Evolutionary conservation across 2,113 vertebrate genomes (phyloP), one percentile per base, ranked within the genome.

Genomic region (Tenebrosternarchus preto): DNA sequence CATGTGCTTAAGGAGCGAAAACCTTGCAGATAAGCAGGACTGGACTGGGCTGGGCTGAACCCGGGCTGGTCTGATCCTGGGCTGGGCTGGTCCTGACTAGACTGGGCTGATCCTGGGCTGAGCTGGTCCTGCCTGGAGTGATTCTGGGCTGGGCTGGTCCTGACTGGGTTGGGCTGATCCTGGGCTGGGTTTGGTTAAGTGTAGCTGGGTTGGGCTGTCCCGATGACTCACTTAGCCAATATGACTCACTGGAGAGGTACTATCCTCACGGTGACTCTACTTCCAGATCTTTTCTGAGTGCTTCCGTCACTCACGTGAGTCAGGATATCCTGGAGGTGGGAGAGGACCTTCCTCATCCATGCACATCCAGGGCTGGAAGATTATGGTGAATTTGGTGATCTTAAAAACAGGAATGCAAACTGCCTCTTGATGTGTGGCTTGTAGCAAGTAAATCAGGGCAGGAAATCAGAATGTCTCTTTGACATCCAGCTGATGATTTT

Each of bases 301-400:
- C 76, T 80, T 69, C 78, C 81, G 81, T 76, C 80, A 79, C 69
- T 80, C 43, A 27, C 46, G 60, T 72, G 81, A 70, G 69, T 85
- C 77, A 70, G 60, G 80, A 56, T 69, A 64, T 77, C 61, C 79
- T 63, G 73, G 68, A 79, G 76, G 61, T 70, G 61, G 77, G 61
- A 56, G 61, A 6, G 76, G 55, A 59, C 53, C 66, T 73, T 80
- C 61, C 67, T 82, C 80, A 82, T 82, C 59, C 57, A 67, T 7
- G 11, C 59, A 71, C 39, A 33, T 76, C 80, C 25, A 9, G 53
- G 69, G 33, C 20, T 70, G 24, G 68, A 27, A 57, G 46, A 43
- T 29, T 12, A 15, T 3, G n/a, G 5, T 31, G 59, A n/a, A n/a
- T n/a, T n/a, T 77, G 36, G 17, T 50, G 12, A 59, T 73, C 19